A percentile compares a stretch with the other conserved stretches of the same genome.
Conservation (phyloP, 2,113 vertebrate genomes). For the Pedetes capensis region DNA sequence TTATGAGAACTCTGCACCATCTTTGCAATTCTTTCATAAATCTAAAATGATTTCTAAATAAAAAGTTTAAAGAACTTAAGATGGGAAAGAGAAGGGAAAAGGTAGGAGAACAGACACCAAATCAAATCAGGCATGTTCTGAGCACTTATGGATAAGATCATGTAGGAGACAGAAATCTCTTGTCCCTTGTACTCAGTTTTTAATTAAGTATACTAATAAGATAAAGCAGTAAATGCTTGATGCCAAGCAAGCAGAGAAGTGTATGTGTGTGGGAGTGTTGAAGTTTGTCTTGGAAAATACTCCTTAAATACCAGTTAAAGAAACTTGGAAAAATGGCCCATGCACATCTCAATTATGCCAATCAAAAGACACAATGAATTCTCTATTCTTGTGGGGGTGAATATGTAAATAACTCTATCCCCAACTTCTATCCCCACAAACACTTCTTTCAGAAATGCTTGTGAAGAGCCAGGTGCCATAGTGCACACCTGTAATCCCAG, state of each 20-base stretch:
- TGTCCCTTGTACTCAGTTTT: neutral
- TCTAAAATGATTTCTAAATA: slow-evolving; percentile 37
- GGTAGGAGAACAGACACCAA: neutral
- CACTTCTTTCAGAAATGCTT: neutral
- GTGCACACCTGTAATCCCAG: too few species aligned
- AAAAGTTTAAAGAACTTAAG: neutral
- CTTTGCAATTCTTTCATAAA: slow-evolving; percentile 39
- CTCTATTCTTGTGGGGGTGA: too few species aligned
- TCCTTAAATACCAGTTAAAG: neutral
- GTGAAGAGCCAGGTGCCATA: too few species aligned
- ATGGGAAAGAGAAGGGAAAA: neutral
- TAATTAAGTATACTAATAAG: neutral
- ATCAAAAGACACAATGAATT: neutral
- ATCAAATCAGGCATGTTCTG: neutral
- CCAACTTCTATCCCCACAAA: neutral
- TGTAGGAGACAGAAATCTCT: neutral
- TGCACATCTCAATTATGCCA: neutral
- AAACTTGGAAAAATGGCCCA: neutral
- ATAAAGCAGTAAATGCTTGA: slow-evolving; percentile 25
- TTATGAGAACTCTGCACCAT: neutral
- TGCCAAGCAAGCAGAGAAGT: neutral
- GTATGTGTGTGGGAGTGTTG: neutral
- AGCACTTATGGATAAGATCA: slow-evolving; percentile 15
- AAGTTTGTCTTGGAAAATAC: slow-evolving; percentile 14
- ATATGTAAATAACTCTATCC: too few species aligned